phyloP scores from a whole-genome alignment of 1,140 invertebrate genomes.

The Palaemon carinicauda region DNA sequence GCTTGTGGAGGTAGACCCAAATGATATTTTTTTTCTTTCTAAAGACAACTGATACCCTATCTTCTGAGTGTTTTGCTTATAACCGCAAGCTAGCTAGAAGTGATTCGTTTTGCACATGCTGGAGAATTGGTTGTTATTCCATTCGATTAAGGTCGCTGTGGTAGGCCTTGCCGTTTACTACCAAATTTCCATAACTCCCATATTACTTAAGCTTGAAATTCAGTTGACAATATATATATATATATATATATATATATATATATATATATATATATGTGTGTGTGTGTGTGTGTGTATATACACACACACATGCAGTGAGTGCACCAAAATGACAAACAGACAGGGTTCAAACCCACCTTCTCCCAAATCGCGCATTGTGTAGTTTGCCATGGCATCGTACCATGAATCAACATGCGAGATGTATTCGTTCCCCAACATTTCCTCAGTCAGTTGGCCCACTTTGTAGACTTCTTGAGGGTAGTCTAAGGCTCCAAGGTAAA shows the following conservation, averaged over 20 bases:
- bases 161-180: too few relatives aligned
- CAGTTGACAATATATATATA: slow-evolving; percentile 18
- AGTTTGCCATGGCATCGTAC: slow-evolving; percentile 71
- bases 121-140: too few relatives aligned
- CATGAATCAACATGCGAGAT: slow-evolving; percentile 72
- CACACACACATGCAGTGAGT: neutral
- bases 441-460: slow-evolving; percentile 69
- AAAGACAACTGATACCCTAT: too few relatives aligned
- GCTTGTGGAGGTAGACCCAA: too few relatives aligned
- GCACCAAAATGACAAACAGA: neutral
- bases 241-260: neutral
- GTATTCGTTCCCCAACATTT: slow-evolving; percentile 68
- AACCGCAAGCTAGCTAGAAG: too few relatives aligned
- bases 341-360: slow-evolving; percentile 25
- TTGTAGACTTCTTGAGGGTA: slow-evolving; percentile 73
- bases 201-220: too few relatives aligned
- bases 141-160: too few relatives aligned
- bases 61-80: too few relatives aligned
- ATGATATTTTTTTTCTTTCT: too few relatives aligned
- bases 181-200: too few relatives aligned
- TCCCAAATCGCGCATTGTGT: slow-evolving; percentile 61
- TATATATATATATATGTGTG: slow-evolving; percentile 20
- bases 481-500: slow-evolving; percentile 76
- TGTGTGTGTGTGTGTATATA: slow-evolving; percentile 7
- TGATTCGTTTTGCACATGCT: too few relatives aligned